These are phyloP conservation scores for Meiosimyza platycephala DNA, from an alignment of 2,888 invertebrate genomes.

Conservation along the genomic window DNA sequence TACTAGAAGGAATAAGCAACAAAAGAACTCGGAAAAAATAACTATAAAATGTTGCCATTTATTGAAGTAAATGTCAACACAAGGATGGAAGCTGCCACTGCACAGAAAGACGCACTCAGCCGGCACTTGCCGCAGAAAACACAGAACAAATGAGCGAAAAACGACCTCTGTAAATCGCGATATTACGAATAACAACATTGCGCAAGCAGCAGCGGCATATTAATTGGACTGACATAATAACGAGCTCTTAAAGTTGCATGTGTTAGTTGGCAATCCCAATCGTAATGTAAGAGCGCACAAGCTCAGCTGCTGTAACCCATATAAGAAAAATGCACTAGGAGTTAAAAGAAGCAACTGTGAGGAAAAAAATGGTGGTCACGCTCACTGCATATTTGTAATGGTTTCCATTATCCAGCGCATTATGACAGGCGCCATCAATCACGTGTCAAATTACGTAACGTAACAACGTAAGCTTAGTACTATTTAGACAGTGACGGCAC, in stretches of 20 bases:
- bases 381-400: constrained; percentile 30
- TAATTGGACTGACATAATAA: constrained; percentile 23
- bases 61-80: constrained; percentile 1
- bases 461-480: not conserved
- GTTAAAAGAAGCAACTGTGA: constrained; percentile 18
- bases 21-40: not conserved
- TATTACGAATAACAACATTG: not conserved
- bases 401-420: constrained; percentile 17
- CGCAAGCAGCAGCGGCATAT: not conserved
- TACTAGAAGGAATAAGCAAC: not conserved
- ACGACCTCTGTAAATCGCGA: not conserved
- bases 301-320: not conserved
- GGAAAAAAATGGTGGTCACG: constrained; percentile 25
- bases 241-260: constrained; percentile 8
- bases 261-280: not conserved
- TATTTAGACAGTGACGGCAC: too few species aligned
- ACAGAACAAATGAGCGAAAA: constrained; percentile 1
- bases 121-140: not conserved
- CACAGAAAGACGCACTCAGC: not conserved
- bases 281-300: not conserved
- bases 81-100: not conserved
- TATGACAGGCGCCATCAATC: constrained; percentile 21
- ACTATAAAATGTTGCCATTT: not conserved
- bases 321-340: constrained; percentile 22
- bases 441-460: constrained; percentile 30